Conservation (phyloP, 92 coral and sea anemone species). For the Palythoa grandiflora region DNA sequence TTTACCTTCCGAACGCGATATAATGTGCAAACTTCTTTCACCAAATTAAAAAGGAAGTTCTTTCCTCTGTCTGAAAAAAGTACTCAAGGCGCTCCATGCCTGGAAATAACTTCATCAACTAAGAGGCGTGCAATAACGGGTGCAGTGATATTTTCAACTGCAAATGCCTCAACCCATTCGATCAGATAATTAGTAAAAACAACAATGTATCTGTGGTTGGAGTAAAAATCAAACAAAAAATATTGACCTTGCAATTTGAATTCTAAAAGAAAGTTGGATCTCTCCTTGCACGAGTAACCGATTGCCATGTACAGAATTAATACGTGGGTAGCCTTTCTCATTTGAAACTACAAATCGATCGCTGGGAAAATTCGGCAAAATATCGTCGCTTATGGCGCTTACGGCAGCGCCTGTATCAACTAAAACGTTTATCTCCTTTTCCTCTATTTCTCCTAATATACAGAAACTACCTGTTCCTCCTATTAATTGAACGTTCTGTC, state of each 20-base stretch:
- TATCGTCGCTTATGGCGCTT: neutral
- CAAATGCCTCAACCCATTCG: conserved; percentile 27
- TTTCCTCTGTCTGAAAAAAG: neutral
- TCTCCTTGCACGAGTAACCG: neutral
- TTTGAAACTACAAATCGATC: neutral
- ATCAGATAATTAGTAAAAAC: neutral
- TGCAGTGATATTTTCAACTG: conserved; percentile 57
- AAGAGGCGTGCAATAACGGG: conserved; percentile 22
- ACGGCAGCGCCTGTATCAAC: conserved; percentile 1
- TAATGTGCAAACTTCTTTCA: neutral
- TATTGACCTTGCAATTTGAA: neutral
- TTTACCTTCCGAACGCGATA: neutral
- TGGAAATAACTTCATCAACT: neutral
- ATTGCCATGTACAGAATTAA: neutral
- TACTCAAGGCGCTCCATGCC: neutral
- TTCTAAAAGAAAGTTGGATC: neutral
- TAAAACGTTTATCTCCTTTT: neutral
- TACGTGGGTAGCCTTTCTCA: neutral
- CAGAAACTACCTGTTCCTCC: conserved; percentile 4
- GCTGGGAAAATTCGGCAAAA: neutral
- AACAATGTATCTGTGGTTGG: neutral
- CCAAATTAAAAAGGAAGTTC: neutral
- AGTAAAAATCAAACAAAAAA: conserved; percentile 1
- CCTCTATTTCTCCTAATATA: neutral
- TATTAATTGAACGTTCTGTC: conserved; percentile 1